A percentile compares a stretch with the other conserved stretches of the same genome.
Evolutionary conservation across 2,797 vertebrate species (phyloP).

Genomic region (Lutjanus campechanus): DNA sequence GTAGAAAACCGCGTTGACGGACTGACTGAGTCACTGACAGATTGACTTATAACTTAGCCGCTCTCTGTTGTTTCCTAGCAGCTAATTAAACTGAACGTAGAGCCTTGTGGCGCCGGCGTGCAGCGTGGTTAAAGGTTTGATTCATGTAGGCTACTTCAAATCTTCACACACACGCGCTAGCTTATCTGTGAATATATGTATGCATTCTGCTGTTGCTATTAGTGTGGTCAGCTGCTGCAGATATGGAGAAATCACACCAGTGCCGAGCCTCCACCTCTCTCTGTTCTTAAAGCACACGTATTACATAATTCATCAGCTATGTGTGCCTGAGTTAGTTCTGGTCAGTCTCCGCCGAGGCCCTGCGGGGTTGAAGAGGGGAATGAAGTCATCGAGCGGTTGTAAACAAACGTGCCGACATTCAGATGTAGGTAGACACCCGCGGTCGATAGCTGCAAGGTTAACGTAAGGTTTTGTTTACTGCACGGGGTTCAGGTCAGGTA

Average conservation of each 20-base stretch:
- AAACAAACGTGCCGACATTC: constrained; percentile 61
- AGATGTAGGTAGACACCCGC: constrained; percentile 53
- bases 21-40: constrained; percentile 48
- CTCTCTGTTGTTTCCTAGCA: constrained; percentile 43
- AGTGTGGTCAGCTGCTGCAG: constrained; percentile 46
- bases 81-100: constrained; percentile 59
- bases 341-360: constrained; percentile 43
- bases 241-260: constrained; percentile 38
- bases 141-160: constrained; percentile 48
- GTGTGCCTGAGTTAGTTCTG: constrained; percentile 28
- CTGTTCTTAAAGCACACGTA: constrained; percentile 36
- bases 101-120: constrained; percentile 36
- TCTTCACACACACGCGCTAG: constrained; percentile 14
- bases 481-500: constrained; percentile 49
- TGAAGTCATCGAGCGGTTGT: constrained; percentile 65
- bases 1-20: constrained; percentile 25
- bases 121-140: constrained; percentile 49
- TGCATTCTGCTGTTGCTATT: constrained; percentile 43
- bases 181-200: constrained; percentile 21
- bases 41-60: constrained; percentile 51
- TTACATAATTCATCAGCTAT: constrained; percentile 70
- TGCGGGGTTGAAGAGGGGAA: constrained; percentile 47
- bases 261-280: constrained; percentile 21
- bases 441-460: constrained; percentile 71
- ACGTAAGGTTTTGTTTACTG: constrained; percentile 66